Base-by-base conservation (phyloP, 2,797 vertebrate species). In the Siniperca undulata region DNA sequence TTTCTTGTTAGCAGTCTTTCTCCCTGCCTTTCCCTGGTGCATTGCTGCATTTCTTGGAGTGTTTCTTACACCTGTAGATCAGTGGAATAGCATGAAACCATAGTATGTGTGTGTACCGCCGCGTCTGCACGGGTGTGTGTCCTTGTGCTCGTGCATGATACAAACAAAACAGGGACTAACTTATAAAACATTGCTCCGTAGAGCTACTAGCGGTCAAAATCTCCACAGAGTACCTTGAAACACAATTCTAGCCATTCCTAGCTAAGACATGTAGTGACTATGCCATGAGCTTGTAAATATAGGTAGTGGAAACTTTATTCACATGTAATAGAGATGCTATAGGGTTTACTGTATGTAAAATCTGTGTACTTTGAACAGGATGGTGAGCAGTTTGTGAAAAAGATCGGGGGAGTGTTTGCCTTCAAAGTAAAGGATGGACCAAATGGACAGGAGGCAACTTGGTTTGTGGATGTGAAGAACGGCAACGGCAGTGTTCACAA, bases 341-440 rank as follows among this genome's bases (percentile, higher is more conserved):
- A 13, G 5, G 0, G 13, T 46, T 70, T 0, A 70, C 30, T 48
- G 20, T 62, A 19, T 59, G 27, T 70, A 2, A 70, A 36, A 27
- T 53, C 3, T 87, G 30, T 78, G 27, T 66, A 2, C 24, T 74
- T 59, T 59, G 14, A 60, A 62, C 83, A 96, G 97, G 97, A 98
- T 60, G 98, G 98, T 40, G 97, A 98, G 46, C 91, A 96, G 30
- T 97, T 96, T 92, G 97, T 99, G 80, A 98, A 98, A 90, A 99
- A 98, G 94, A 99, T 99, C 0, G 97, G 98, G 13, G 98, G 97
- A 42, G 87, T 99, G 77, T 99, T 99, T 92, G 97, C 97, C 87
- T 99, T 99, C 88, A 99, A 98, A 89, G 96, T 99, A 64, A 98
- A 96, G 89, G 97, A 97, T 14, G 98, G 98, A 14, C 98, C 97